phyloP scores from a whole-genome alignment of 2,113 vertebrate species.

The Neomonachus schauinslandi region DNA sequence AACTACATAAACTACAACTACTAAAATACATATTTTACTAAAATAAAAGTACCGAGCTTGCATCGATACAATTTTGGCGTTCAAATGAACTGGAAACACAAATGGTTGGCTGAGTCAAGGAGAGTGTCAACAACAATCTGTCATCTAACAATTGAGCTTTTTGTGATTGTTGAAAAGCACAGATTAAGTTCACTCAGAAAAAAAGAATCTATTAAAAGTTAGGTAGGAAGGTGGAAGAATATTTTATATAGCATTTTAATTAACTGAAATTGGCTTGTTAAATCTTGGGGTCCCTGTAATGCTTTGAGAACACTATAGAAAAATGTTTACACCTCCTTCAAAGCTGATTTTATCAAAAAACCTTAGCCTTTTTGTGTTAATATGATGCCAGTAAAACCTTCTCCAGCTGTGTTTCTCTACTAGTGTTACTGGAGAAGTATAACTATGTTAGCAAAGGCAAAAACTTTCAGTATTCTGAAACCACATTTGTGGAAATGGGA shows the following conservation, averaged over 20 bases:
- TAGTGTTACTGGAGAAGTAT: background rate
- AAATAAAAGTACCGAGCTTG: no score
- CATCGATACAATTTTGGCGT: constrained; percentile 62
- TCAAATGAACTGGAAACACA: constrained; percentile 56
- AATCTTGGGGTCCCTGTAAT: background rate
- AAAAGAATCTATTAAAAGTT: constrained; percentile 66
- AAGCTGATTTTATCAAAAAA: background rate
- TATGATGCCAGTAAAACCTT: background rate
- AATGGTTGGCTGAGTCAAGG: constrained; percentile 64
- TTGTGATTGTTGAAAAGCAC: constrained; percentile 73
- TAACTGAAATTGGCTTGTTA: constrained; percentile 20
- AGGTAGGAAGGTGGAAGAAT: constrained; percentile 64
- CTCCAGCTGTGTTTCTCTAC: background rate
- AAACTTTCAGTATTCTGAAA: background rate
- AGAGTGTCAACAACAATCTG: constrained; percentile 62
- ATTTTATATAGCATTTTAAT: constrained; percentile 67
- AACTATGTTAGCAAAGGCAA: background rate
- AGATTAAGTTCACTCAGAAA: constrained; percentile 60
- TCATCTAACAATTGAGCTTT: constrained; percentile 65
- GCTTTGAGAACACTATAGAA: background rate
- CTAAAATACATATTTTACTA: no score
- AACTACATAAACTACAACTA: no score
- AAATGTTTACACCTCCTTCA: background rate
- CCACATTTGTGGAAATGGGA: background rate
- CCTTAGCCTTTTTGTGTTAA: background rate